These are phyloP conservation scores for Drosophila persimilis DNA, from an alignment of 1,140 invertebrate genomes.

Conservation along the genomic window DNA sequence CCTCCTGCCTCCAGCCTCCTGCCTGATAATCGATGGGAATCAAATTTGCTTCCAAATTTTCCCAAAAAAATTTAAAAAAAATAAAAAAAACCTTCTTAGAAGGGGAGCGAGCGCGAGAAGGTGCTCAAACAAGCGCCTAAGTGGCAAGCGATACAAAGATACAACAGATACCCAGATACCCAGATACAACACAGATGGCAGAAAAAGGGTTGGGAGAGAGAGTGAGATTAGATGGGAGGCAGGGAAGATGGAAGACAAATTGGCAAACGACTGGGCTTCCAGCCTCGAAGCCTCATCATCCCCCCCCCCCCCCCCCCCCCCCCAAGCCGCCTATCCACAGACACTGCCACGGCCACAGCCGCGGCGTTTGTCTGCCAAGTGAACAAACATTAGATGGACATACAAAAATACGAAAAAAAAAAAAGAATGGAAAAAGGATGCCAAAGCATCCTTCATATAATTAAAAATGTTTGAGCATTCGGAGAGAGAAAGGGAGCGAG, in stretches of 20 bases:
- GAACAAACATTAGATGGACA: constrained; percentile 66
- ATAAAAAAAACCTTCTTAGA: too few relatives aligned
- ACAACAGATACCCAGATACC: constrained; percentile 19
- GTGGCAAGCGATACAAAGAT: constrained; percentile 40
- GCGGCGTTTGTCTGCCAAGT: constrained; percentile 38
- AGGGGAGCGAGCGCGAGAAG: too few relatives aligned
- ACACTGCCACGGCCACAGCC: background rate
- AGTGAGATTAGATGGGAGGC: constrained; percentile 47
- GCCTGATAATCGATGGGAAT: constrained; percentile 79
- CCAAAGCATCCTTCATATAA: constrained; percentile 46
- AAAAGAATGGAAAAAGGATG: constrained; percentile 22
- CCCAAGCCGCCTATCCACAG: background rate
- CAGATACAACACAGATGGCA: constrained; percentile 21
- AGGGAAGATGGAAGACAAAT: constrained; percentile 61
- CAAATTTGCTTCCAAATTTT: constrained; percentile 60
- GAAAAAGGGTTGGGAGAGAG: constrained; percentile 31
- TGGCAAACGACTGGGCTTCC: constrained; percentile 37
- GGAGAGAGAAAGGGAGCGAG: constrained; percentile 10
- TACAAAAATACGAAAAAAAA: too few relatives aligned
- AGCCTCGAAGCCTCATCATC: constrained; percentile 17
- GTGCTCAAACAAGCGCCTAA: constrained; percentile 5
- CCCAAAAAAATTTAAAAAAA: too few relatives aligned
- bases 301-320: too few relatives aligned
- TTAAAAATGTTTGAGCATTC: constrained; percentile 60
- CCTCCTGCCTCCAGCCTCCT: constrained; percentile 9